These are phyloP conservation scores for Luidia sarsii DNA, from an alignment of 53 echinoderm and acorn worm species.

Conservation along the genomic window DNA sequence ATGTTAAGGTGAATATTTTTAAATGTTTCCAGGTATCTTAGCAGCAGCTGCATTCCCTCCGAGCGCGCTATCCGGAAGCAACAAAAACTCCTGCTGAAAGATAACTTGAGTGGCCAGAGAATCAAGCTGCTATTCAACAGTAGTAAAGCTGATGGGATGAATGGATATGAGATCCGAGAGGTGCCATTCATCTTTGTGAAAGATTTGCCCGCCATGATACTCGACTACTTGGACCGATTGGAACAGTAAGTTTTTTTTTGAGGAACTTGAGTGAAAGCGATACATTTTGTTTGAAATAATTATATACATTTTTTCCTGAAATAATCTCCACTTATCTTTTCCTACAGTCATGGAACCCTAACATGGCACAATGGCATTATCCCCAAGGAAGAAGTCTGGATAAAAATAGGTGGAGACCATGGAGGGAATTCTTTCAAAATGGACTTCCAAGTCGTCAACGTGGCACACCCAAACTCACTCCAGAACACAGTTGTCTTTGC, in stretches of 20 bases:
- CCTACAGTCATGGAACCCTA: neutral
- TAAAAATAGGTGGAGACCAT: constrained; percentile 27
- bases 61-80: neutral
- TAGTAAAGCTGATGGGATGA: neutral
- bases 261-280: neutral
- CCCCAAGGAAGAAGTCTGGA: constrained; percentile 4
- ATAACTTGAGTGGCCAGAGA: neutral
- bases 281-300: neutral
- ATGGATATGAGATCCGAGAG: neutral
- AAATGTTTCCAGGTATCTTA: constrained; percentile 8
- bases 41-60: neutral
- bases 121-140: neutral
- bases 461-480: neutral
- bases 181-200: constrained; percentile 13
- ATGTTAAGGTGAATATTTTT: neutral
- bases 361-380: constrained; percentile 15
- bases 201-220: neutral
- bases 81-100: neutral
- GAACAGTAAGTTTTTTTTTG: neutral
- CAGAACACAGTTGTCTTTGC: constrained; percentile 18
- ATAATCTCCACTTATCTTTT: neutral
- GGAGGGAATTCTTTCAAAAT: constrained; percentile 22
- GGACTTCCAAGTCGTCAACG: constrained; percentile 21
- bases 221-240: constrained; percentile 11
- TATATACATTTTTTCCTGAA: neutral